Evolutionary conservation across 1,140 invertebrate genomes (phyloP).

Genomic region (Nomia melanderi): DNA sequence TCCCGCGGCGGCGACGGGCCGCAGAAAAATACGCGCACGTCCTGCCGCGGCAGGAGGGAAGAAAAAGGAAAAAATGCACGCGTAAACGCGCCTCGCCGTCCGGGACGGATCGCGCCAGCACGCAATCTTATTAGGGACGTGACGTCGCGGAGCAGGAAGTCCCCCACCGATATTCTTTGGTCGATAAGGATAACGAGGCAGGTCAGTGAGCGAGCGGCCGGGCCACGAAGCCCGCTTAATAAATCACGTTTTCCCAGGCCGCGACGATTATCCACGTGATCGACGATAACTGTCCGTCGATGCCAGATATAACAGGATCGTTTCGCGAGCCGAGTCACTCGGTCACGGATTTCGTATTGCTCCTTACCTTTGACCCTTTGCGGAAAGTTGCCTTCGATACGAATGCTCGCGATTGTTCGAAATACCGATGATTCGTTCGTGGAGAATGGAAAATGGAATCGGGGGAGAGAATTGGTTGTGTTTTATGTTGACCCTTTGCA

Average conservation of each 20-base stretch:
- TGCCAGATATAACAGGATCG: slow-evolving; percentile 42
- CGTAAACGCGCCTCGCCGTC: slow-evolving; percentile 13
- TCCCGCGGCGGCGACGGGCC: neutral
- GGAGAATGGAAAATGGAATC: too few relatives aligned
- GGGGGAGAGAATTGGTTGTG: too few relatives aligned
- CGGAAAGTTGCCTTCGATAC: too few relatives aligned
- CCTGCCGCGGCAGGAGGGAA: neutral
- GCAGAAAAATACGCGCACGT: slow-evolving; percentile 21
- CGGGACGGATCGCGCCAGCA: slow-evolving; percentile 20
- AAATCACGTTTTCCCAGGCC: slow-evolving; percentile 65
- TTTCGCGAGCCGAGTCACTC: slow-evolving; percentile 5
- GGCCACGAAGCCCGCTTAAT: slow-evolving; percentile 60
- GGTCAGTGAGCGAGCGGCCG: slow-evolving; percentile 62
- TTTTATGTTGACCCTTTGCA: too few relatives aligned
- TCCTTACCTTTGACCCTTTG: neutral
- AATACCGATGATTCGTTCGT: too few relatives aligned
- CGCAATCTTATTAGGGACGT: slow-evolving; percentile 49
- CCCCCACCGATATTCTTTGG: slow-evolving; percentile 58
- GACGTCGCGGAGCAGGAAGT: slow-evolving; percentile 58
- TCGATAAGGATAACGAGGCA: slow-evolving; percentile 67
- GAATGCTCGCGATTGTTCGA: too few relatives aligned
- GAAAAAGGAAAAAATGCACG: neutral
- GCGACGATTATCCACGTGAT: slow-evolving; percentile 57
- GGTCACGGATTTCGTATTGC: slow-evolving; percentile 23
- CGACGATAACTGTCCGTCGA: slow-evolving; percentile 51